Conservation (phyloP, 2,113 vertebrate genomes). For the Scophthalmus maximus region DNA sequence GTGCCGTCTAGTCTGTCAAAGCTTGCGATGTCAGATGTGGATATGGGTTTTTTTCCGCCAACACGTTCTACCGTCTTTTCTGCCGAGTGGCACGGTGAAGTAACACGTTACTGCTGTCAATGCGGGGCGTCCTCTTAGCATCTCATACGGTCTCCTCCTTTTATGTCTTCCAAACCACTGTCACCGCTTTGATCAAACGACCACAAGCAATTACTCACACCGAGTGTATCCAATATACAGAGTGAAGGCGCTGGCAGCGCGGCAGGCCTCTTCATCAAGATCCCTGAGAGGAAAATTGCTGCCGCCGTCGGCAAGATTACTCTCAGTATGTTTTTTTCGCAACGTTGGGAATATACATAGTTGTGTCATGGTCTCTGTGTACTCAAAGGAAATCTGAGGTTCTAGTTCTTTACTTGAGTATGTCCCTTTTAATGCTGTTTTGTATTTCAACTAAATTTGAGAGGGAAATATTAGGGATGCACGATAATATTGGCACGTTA, state of each 20-base stretch:
- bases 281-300: constrained; percentile 22
- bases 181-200: constrained; percentile 52
- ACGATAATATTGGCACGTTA: too few species aligned
- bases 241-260: constrained; percentile 32
- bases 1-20: not conserved
- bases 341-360: not conserved
- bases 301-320: not conserved
- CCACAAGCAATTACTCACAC: constrained; percentile 50
- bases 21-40: constrained; percentile 8
- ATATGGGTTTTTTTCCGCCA: constrained; percentile 13
- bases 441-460: not conserved
- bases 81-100: constrained; percentile 10
- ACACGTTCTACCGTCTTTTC: not conserved
- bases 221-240: constrained; percentile 51
- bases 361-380: not conserved
- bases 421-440: not conserved
- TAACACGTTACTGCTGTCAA: constrained; percentile 27
- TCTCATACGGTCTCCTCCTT: constrained; percentile 31
- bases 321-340: not conserved
- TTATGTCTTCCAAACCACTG: constrained; percentile 38
- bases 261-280: constrained; percentile 29
- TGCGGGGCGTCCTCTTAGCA: constrained; percentile 35
- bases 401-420: not conserved
- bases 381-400: not conserved
- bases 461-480: too few species aligned